A percentile compares a stretch with the other conserved stretches of the same genome.
These are phyloP conservation scores for Ernsta delagoae DNA, from an alignment of 2,888 invertebrate genomes.

Conservation along the genomic window DNA sequence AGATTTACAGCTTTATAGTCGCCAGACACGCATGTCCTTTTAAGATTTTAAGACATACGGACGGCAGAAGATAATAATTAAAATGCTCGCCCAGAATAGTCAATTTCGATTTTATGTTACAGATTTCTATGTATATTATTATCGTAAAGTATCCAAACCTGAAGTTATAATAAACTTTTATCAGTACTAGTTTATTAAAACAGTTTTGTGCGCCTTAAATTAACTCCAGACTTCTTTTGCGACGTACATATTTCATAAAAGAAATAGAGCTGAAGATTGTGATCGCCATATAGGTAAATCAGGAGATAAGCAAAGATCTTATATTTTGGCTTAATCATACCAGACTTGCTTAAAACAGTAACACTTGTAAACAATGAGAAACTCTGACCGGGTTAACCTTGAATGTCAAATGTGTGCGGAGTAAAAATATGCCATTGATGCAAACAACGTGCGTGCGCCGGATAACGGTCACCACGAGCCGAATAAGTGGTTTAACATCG, in stretches of 20 bases:
- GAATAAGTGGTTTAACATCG: constrained; percentile 82
- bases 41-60: constrained; percentile 55
- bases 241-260: neutral
- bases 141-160: constrained; percentile 40
- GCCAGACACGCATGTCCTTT: constrained; percentile 58
- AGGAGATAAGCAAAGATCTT: no score
- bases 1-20: constrained; percentile 29
- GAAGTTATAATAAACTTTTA: neutral
- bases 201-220: constrained; percentile 1
- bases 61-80: constrained; percentile 43
- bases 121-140: constrained; percentile 45
- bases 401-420: constrained; percentile 80
- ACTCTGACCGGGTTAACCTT: constrained; percentile 82
- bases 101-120: constrained; percentile 39
- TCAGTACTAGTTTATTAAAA: neutral
- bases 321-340: constrained; percentile 20
- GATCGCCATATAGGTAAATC: no score
- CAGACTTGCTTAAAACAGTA: constrained; percentile 41
- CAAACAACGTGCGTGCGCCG: constrained; percentile 77
- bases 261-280: neutral
- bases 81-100: constrained; percentile 56
- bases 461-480: constrained; percentile 79
- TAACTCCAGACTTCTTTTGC: neutral
- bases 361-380: constrained; percentile 73
- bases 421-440: constrained; percentile 84